phyloP scores from a whole-genome alignment of 2,113 vertebrate genomes.

The Chloropsis cyanopogon region DNA sequence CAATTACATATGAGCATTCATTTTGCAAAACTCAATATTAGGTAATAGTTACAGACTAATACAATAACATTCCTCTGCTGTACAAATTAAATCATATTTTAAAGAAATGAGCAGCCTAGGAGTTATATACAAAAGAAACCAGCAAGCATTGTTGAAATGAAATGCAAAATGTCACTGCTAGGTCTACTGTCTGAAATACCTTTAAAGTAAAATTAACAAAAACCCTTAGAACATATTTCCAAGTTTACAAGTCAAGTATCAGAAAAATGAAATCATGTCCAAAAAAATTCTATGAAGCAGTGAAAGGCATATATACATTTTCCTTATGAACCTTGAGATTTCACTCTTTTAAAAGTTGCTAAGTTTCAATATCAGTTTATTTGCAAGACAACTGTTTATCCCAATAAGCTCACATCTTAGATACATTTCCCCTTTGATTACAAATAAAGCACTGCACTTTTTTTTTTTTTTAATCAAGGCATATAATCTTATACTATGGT shows the following conservation, averaged over 20 bases:
- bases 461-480: conserved; percentile 74
- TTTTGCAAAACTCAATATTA: conserved; percentile 82
- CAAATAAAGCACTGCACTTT: conserved; percentile 70
- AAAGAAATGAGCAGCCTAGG: conserved; percentile 87
- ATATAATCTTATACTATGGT: conserved; percentile 65
- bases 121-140: conserved; percentile 89
- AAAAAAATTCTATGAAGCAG: conserved; percentile 79
- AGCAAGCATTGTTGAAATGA: conserved; percentile 84
- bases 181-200: conserved; percentile 78
- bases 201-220: conserved; percentile 80
- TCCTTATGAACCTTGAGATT: conserved; percentile 73
- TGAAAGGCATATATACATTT: conserved; percentile 91
- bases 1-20: conserved; percentile 79
- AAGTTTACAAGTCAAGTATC: conserved; percentile 81
- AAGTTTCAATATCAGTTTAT: conserved; percentile 71
- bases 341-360: conserved; percentile 70
- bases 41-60: conserved; percentile 86
- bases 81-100: conserved; percentile 90
- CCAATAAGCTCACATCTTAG: conserved; percentile 71
- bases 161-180: conserved; percentile 77
- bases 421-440: conserved; percentile 73
- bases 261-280: conserved; percentile 78
- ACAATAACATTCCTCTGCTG: conserved; percentile 92
- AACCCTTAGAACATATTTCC: conserved; percentile 74
- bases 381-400: conserved; percentile 67